Evolutionary conservation across 2,113 vertebrate species (phyloP).

Genomic region (Cygnus atratus): DNA sequence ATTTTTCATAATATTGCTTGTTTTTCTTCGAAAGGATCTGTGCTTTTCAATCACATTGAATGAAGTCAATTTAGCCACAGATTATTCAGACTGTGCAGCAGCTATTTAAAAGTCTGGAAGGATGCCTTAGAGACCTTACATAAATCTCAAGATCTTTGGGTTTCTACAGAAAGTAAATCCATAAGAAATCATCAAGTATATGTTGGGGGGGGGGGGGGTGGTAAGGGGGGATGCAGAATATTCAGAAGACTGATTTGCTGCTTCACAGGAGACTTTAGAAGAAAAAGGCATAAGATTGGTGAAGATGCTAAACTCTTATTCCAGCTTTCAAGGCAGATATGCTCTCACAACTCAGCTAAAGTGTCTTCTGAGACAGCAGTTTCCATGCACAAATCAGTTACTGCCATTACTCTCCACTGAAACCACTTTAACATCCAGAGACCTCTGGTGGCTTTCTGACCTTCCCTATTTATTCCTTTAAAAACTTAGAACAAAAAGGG

Average conservation of each 20-base stretch:
- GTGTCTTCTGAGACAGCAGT: not conserved
- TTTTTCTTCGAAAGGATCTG: not conserved
- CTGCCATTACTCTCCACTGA: not conserved
- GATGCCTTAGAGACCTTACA: not conserved
- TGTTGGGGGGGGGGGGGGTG: rapidly evolving
- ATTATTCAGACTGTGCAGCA: not conserved
- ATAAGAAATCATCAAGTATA: not conserved
- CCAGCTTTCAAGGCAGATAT: not conserved
- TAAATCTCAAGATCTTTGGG: not conserved
- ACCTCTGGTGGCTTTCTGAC: not conserved
- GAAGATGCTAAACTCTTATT: not conserved
- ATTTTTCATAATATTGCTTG: not conserved
- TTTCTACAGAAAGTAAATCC: not conserved
- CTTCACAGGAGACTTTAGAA: not conserved
- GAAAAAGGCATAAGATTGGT: not conserved
- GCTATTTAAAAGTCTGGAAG: not conserved
- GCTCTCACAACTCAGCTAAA: not conserved
- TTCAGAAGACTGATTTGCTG: not conserved
- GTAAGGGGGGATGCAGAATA: rapidly evolving
- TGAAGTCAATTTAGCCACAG: not conserved
- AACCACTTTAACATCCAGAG: not conserved
- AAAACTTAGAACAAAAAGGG: not conserved
- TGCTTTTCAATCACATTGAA: not conserved
- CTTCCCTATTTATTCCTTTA: not conserved
- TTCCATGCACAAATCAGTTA: not conserved